phyloP scores from a whole-genome alignment of 2,888 invertebrate genomes.

The Laspeyria flexula region DNA sequence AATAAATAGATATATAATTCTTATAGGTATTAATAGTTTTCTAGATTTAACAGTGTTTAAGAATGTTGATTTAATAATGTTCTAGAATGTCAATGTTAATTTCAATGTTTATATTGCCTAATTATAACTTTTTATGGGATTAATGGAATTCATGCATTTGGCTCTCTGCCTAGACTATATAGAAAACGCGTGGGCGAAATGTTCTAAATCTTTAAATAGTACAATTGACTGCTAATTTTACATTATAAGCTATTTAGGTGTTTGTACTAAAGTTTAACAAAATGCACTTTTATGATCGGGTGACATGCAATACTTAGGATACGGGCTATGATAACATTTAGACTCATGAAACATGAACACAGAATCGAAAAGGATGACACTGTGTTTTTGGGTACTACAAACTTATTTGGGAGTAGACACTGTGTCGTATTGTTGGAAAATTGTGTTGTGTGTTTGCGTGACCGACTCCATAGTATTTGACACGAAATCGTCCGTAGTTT shows the following conservation, averaged over 20 bases:
- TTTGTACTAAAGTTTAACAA: conserved; percentile 52
- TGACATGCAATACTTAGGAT: conserved; percentile 75
- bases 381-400: conserved; percentile 10
- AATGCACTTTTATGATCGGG: conserved; percentile 74
- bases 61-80: neutral
- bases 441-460: conserved; percentile 61
- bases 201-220: conserved; percentile 16
- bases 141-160: conserved; percentile 15
- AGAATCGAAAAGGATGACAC: conserved; percentile 31
- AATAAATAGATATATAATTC: no score
- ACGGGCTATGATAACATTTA: conserved; percentile 66
- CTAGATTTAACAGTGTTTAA: no score
- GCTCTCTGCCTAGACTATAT: conserved; percentile 18
- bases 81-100: conserved; percentile 2
- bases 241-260: conserved; percentile 42
- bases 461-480: conserved; percentile 64
- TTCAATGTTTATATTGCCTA: conserved; percentile 14
- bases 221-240: conserved; percentile 31
- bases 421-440: conserved; percentile 45
- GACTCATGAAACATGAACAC: conserved; percentile 30
- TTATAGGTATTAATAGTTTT: no score
- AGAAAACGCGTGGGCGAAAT: conserved; percentile 11
- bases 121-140: conserved; percentile 16
- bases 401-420: conserved; percentile 21
- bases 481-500: conserved; percentile 75